Base-by-base conservation (phyloP, 2,113 vertebrate genomes). In the Athene cunicularia region DNA sequence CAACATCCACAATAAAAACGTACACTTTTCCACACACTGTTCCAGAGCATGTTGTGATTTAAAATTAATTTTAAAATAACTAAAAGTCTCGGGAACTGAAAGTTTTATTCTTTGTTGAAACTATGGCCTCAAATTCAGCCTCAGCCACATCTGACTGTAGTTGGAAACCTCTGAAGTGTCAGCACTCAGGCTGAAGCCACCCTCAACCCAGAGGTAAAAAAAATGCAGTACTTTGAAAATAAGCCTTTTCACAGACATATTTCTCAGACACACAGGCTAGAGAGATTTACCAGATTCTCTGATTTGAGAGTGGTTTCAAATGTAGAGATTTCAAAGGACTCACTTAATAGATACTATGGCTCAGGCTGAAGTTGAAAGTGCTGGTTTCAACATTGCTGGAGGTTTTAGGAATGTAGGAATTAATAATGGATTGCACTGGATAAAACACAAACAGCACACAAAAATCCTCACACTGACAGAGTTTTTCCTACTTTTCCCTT, bases 401-500 rank as follows among this genome's bases (percentile, higher is more conserved):
- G 53, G 55, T 60, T 92, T 91, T 80, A 88, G 55, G 79, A 85
- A 75, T 76, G 37, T 45, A 83, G 43, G 56, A 94, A 94, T 95
- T 87, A 96, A 82, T 91, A 96, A 96, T 86, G 15, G 52, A 91
- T 91, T 74, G 23, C 11, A 47, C 41, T 84, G 93, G 91, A 93
- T 87, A 94, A 94, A 97, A 94, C 80, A 95, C 77, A 95, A 95
- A 95, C 63, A 95, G 75, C 55, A 84, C 80, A 91, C 37, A 70
- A 59, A 74, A 76, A 62, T 73, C 18, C 28, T 75, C 56, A 56
- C 17, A 64, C 10, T 32, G 77, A 63, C 73, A 90, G 68, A 67
- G 8, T 3, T 91, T 88, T 92, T 86, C 55, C 56, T 77, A 21
- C 41, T 84, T 95, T 71, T 45, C 21, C 22, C 12, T 39, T 74